Base-by-base conservation (phyloP, 2,888 invertebrate species). In the Allolobophora icterica region DNA sequence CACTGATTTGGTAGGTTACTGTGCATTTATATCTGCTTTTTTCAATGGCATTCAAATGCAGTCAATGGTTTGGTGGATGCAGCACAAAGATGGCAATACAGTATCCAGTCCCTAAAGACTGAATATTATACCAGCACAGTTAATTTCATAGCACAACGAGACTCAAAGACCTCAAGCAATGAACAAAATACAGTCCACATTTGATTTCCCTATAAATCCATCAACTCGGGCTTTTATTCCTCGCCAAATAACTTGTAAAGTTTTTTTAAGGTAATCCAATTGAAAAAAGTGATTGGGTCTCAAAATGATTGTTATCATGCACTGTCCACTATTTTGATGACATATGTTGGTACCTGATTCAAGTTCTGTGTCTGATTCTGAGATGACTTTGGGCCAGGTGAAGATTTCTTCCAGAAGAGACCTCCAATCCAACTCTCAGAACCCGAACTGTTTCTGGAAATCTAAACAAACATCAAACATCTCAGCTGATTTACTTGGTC, bases 361-460 rank as follows among this genome's bases (percentile, higher is more conserved):
- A 58, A 33, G 21, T 33, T 38, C 89, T 84, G 34, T 19, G 40
- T 91, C 19, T 92, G 92, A 30, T 94, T 93, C 34, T 94, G 93
- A 33, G 93, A 92, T 33, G 94, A 93, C 35, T 91, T 93, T 17
- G 92, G 90, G 2, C 30, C 35, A 87, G 87, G 24, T 30, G 91
- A 89, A 34, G 94, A 40, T 3, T 71, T 84, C 91, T 89, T 90
- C 33, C 89, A 38, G 87, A 91, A 91, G 90, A 92, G 83, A 15
- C 92, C 92, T 30, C 91, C 89, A 33, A 92, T 90, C 92, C 92
- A 92, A 45, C 92, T 90, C 71, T 89, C 84, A 35, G 34, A 30
- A 40, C 89, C 89, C n/a, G 38, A 87, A 87, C 87, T 87, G 38
- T 8, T 38, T 87, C 87, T 21, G 38, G 87, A 35, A 35, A 87